Base-by-base conservation (phyloP, 2,797 vertebrate genomes). In the Bradypus variegatus region DNA sequence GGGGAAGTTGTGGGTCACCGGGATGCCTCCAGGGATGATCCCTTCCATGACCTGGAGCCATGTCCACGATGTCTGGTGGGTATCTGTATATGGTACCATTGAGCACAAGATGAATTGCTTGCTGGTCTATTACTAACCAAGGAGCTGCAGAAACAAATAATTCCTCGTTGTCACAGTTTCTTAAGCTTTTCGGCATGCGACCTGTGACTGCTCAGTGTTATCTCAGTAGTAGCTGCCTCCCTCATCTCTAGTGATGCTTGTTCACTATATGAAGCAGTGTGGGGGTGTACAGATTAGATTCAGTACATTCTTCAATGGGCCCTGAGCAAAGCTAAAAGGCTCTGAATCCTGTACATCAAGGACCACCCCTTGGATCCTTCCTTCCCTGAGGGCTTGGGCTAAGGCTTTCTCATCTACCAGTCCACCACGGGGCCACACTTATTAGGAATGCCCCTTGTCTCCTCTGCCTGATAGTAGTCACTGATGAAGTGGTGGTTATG, bases 401-500 rank as follows among this genome's bases (percentile, higher is more conserved):
- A 99, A 97, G 95, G 99, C 98, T 92, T 99, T 99, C 97, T 99
- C 99, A 33, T 99, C 99, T 96, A 99, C 99, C 83, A 99, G 98
- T 65, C 99, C 99, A 0, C 99, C 99, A 0, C 99, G 98, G 98
- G 0, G 99, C 99, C 0, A 98, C 98, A 94, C 99, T 99, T 96
- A 99, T 99, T 94, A 99, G 98, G 97, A 99, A 99, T 0, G 99
- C 41, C 29, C 99, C 99, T 96, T 99, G 99, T 94, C 99, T 98
- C 99, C 99, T 99, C 99, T 99, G 99, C 97, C 99, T 99, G 94
- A 99, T 99, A 94, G 99, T 99, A 97, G 98, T 99, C 99, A 36
- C 99, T 99, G 97, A 99, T 99, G 88, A 99, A 98, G 98, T 99
- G 99, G 97, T 99, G 99, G 97, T 99, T 99, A 96, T 99, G 99